Evolutionary conservation across 2,113 vertebrate genomes (phyloP), one percentile per base, ranked within the genome.

Genomic region (Microtus oregoni): DNA sequence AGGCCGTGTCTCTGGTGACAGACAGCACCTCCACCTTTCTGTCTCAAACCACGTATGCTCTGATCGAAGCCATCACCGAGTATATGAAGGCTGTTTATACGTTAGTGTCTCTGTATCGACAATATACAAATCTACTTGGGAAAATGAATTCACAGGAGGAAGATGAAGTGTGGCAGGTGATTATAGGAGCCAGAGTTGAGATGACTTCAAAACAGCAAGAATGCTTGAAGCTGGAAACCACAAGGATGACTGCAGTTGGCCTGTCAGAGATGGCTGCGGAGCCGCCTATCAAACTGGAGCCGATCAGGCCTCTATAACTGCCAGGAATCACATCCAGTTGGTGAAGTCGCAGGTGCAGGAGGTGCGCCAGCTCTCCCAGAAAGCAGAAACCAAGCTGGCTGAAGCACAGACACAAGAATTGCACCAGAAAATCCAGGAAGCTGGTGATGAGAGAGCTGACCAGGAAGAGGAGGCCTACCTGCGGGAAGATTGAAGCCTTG

Each of bases 321-420:
- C 98, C 50, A 98, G 98, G 77, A 99, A 98, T 68, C 99, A 99
- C 95, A 98, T 99, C 41, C 98, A 99, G 98, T 92, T 99, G 92
- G 98, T 99, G 77, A 99, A 98, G 72, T 97, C 98, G 0, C 99
- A 99, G 94, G 99, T 99, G 89, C 98, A 99, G 63, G 99, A 99
- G 91, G 98, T 98, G 0, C 98, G 97, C 52, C 99, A 99, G 97
- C 97, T 99, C 30, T 99, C 98, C 4, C 93, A 97, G 96, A 99
- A 99, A 44, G 99, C 99, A 0, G 99, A 99, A 94, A 99, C 98
- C 97, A 99, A 99, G 97, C 91, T 99, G 95, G 98, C 99, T 0
- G 99, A 99, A 95, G 98, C 97, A 3, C 99, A 99, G 98, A 99
- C 99, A 0, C 99, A 99, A n/a, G 99, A 99, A 82, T 98, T 99